Base-by-base conservation (phyloP, 1,140 invertebrate species). In the Steinernema feltiae region DNA sequence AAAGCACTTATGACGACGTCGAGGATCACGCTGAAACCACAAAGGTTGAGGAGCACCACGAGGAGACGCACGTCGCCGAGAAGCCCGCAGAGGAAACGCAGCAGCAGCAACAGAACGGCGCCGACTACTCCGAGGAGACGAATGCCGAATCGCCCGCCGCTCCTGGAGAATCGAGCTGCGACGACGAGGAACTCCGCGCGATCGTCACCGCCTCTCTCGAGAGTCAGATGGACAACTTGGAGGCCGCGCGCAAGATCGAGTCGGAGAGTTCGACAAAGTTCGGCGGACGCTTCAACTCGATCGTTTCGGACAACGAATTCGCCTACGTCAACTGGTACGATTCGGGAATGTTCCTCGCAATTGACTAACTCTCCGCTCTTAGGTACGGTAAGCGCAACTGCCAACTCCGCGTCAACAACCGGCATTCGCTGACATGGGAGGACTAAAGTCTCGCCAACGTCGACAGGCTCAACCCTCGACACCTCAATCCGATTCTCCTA, bases 361-460 rank as follows among this genome's bases (percentile, higher is more conserved):
- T n/a, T n/a, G n/a, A n/a, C n/a, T n/a, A n/a, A n/a, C n/a, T n/a
- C n/a, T n/a, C n/a, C n/a, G n/a, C n/a, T n/a, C n/a, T n/a, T n/a
- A n/a, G n/a, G n/a, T n/a, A 80, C 79, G 79, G 79, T 71, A 80
- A 80, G 79, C 73, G 79, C 63, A 80, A 80, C 71, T 80, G 79
- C 70, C 79, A 80, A 48, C 74, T 80, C 24, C 76, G 78, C 48
- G 46, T 77, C 69, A 78, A 73, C 32, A 79, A 76, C 78, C 74
- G 79, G 27, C 79, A 80, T 75, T 76, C 78, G 1, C 74, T 80
- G 18, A 80, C 79, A 63, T 80, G 79, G 79, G 79, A 80, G 74
- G 79, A 79, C 73, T 79, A 79, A 79, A n/a, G n/a, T n/a, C n/a
- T n/a, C n/a, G 35, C 35, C 35, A 18, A 41, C 7, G 35, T 7